phyloP scores from a whole-genome alignment of 2,113 vertebrate genomes.

The Glaucidium brasilianum region DNA sequence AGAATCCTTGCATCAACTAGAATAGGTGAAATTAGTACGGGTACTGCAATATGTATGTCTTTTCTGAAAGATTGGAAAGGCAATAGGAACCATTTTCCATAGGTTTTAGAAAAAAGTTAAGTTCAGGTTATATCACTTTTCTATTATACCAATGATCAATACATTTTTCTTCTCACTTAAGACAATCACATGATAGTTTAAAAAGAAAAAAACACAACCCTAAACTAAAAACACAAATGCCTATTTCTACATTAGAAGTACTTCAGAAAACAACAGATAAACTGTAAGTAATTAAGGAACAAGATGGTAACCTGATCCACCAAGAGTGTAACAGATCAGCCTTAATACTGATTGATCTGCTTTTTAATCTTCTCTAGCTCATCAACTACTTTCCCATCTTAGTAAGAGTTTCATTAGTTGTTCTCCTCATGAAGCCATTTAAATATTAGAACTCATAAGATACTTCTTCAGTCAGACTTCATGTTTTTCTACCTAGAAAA shows the following conservation, averaged over 20 bases:
- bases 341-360: slow-evolving; percentile 11
- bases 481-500: neutral
- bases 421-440: slow-evolving; percentile 1
- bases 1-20: neutral
- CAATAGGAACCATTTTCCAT: neutral
- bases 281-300: slow-evolving; percentile 26
- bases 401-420: slow-evolving; percentile 36
- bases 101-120: neutral
- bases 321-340: neutral
- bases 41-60: too few relatives aligned
- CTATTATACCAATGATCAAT: neutral
- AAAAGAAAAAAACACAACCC: neutral
- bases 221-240: too few relatives aligned
- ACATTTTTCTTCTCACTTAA: neutral
- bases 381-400: slow-evolving; percentile 14
- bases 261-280: neutral
- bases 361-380: slow-evolving; percentile 50
- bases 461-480: neutral
- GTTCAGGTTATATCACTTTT: neutral
- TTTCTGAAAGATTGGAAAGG: neutral
- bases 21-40: neutral
- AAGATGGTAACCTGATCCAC: neutral
- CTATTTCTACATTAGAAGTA: neutral
- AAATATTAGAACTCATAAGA: neutral
- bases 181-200: neutral